Evolutionary conservation across 2,113 vertebrate species (phyloP).

Genomic region (Sander lucioperca): DNA sequence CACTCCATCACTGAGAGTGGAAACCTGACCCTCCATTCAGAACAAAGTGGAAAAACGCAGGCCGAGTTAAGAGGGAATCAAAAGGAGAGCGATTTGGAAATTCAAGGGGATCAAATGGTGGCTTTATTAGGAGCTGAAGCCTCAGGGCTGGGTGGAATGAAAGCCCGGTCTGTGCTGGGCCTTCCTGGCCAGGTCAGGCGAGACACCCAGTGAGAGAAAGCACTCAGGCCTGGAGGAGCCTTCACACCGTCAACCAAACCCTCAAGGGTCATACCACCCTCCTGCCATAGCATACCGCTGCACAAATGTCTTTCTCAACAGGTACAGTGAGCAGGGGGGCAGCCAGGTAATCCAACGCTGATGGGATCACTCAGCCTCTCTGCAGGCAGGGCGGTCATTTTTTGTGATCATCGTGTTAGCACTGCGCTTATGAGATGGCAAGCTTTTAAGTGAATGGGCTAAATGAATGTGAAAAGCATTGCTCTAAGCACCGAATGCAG

Average conservation of each 20-base stretch:
- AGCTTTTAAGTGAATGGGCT: conserved; percentile 75
- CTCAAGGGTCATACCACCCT: conserved; percentile 71
- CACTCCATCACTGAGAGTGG: conserved; percentile 82
- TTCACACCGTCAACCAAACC: conserved; percentile 81
- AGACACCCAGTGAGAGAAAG: conserved; percentile 78
- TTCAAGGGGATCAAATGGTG: conserved; percentile 97
- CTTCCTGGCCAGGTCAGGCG: conserved; percentile 87
- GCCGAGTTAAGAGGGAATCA: conserved; percentile 91
- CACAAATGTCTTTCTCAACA: conserved; percentile 77
- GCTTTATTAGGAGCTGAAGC: conserved; percentile 95
- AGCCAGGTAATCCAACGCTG: conserved; percentile 78
- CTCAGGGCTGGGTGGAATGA: conserved; percentile 90
- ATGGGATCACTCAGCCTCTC: conserved; percentile 77
- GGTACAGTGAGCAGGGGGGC: conserved; percentile 75
- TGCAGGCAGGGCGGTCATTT: conserved; percentile 64
- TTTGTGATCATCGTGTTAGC: conserved; percentile 73
- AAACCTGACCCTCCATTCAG: conserved; percentile 89
- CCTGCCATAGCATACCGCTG: conserved; percentile 59
- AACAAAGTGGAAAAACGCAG: conserved; percentile 89
- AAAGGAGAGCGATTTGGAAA: conserved; percentile 91
- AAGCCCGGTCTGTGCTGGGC: conserved; percentile 93
- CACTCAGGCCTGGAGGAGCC: conserved; percentile 79
- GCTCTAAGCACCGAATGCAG: conserved; percentile 65
- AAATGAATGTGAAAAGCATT: conserved; percentile 64
- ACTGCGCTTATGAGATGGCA: conserved; percentile 62